Conservation (phyloP, 2,797 vertebrate genomes). For the Meriones psammophilus region DNA sequence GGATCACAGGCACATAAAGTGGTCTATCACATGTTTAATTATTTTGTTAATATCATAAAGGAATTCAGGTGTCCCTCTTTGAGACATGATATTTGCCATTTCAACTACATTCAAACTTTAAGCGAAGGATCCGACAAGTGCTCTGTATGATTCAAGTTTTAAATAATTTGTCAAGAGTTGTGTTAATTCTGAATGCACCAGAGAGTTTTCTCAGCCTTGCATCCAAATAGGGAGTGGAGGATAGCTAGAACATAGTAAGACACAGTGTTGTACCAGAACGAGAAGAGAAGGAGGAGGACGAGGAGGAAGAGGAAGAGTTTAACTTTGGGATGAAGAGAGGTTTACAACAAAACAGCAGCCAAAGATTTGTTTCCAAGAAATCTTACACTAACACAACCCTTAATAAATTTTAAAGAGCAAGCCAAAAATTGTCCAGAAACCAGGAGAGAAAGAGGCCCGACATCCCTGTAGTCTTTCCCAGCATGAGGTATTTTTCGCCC, state of each 20-base stretch:
- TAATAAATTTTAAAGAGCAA: neutral
- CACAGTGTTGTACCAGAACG: neutral
- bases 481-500: slow-evolving; percentile 18
- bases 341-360: slow-evolving; percentile 2
- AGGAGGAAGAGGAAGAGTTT: neutral
- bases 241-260: slow-evolving; percentile 34
- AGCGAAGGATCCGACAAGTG: slow-evolving; percentile 8
- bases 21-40: neutral
- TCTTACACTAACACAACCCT: neutral
- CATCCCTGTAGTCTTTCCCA: slow-evolving; percentile 2
- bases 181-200: slow-evolving; percentile 34
- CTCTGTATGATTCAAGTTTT: slow-evolving; percentile 5
- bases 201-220: slow-evolving; percentile 16
- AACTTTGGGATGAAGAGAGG: slow-evolving; percentile 32
- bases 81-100: neutral
- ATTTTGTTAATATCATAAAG: slow-evolving; percentile 31
- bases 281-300: no score
- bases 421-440: slow-evolving; percentile 37
- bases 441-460: slow-evolving; percentile 36
- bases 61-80: neutral
- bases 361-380: slow-evolving; percentile 34
- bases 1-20: neutral
- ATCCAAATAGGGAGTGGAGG: neutral
- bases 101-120: slow-evolving; percentile 17
- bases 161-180: slow-evolving; percentile 58